Evolutionary conservation across 2,888 invertebrate species (phyloP), one percentile per base, ranked within the genome.

Genomic region (Hirtodrosophila alboralis): DNA sequence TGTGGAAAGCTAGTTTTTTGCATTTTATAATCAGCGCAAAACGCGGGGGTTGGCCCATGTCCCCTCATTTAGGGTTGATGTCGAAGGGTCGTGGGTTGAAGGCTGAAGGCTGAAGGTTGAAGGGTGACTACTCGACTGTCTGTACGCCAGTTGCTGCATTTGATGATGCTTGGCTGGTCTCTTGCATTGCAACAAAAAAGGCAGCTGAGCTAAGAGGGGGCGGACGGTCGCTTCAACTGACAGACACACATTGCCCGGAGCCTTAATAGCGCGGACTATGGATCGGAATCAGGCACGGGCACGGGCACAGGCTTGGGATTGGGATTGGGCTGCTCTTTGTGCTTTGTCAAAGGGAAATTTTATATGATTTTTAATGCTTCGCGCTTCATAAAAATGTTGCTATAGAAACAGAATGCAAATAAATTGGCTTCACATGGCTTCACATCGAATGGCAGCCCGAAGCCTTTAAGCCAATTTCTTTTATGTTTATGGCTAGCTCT

Each of bases 361-460:
- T 78, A 72, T 72, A 72, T 69, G 72, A 72, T 72, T 83, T 78
- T 75, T 75, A 83, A 79, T 79, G 83, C 63, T 85, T 83, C 79
- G 84, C 86, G 79, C 79, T 78, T 85, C 79, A 75, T 78, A 69
- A 85, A 80, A 78, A 58, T 64, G 66, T 81, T 52, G 59, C 47
- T 57, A 66, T 61, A 56, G 34, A 52, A 58, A 66, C 58, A 48
- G 65, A 72, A 75, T 75, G 60, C 60, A 58, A 68, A 75, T 75
- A 64, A 77, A 74, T 81, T 73, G 74, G 57, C 63, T 69, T 61
- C 58, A 69, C 66, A 64, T 74, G 52, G 70, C 74, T 68, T 58
- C 68, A 68, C 71, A 56, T 30, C 57, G 53, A 57, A 45, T 47
- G 52, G 33, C 57, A 49, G 44, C 33, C 56, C 34, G 69, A 49